Evolutionary conservation across 2,113 vertebrate genomes (phyloP), one percentile per base, ranked within the genome.

Genomic region (Nanger granti): DNA sequence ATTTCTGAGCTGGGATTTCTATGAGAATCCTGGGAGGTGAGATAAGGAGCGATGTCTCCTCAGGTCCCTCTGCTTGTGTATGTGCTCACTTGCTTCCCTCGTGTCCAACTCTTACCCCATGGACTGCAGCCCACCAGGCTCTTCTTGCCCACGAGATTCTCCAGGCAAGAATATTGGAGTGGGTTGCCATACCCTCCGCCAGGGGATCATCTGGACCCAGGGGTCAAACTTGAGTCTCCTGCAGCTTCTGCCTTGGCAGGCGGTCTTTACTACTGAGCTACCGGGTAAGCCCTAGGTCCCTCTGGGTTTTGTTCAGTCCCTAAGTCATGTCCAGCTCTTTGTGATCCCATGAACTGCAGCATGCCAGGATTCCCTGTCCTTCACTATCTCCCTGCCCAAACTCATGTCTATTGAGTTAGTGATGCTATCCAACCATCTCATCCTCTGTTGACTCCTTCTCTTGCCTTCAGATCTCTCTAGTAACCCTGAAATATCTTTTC

Each of bases 51-150:
- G 24, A 80, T 17, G 41, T 47, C 11, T 5, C 26, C 76, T 47
- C 76, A 47, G 76, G 13, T 80, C 7, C 26, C 13, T 29, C 76
- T 47, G 41, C 69, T 73, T 73, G n/a, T 0, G 0, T 73, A 10
- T 1, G 5, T 12, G n/a, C 20, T 12, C 17, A 69, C 5, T 41
- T 11, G 5, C n/a, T 73, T 73, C 69, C 11, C 0, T 73, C 1
- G 1, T 41, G 20, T 73, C 69, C 9, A 24, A 7, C n/a, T 73
- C 69, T 73, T 22, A 41, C 69, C n/a, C 20, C 69, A 12, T 24
- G n/a, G 69, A 73, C 69, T 41, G 20, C 20, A 73, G 69, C n/a
- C 69, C 20, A 24, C 69, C n/a, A 41, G 69, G n/a, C 69, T 76
- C 69, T 76, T 76, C n/a, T 76, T 76, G 69, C 10, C 20, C 20